Evolutionary conservation across 2,113 vertebrate genomes (phyloP).

Genomic region (Pituophis catenifer): DNA sequence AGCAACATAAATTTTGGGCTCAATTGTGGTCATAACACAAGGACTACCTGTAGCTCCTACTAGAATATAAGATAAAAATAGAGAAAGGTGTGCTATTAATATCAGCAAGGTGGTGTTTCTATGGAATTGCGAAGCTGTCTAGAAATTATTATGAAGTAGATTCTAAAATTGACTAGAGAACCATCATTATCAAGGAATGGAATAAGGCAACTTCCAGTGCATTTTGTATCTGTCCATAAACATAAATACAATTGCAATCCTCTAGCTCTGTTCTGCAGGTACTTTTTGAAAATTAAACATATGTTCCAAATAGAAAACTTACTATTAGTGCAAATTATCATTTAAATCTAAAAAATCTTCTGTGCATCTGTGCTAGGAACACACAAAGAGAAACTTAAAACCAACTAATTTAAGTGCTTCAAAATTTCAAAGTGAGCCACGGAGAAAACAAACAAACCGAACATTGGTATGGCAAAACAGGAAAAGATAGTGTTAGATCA

Average conservation of each 20-base stretch:
- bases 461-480: neutral
- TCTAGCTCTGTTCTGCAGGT: neutral
- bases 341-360: neutral
- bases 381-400: neutral
- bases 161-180: neutral
- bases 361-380: neutral
- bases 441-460: neutral
- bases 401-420: neutral
- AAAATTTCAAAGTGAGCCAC: neutral
- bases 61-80: neutral
- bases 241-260: neutral
- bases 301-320: neutral
- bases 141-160: neutral
- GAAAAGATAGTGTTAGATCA: neutral
- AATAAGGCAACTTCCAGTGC: neutral
- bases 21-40: no score
- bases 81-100: neutral
- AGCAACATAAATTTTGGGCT: no score
- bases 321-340: neutral
- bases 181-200: neutral
- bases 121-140: neutral
- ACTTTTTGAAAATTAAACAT: neutral
- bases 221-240: neutral
- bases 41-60: neutral
- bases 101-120: neutral